Base-by-base conservation (phyloP, 2,113 vertebrate genomes). In the Procapra przewalskii region DNA sequence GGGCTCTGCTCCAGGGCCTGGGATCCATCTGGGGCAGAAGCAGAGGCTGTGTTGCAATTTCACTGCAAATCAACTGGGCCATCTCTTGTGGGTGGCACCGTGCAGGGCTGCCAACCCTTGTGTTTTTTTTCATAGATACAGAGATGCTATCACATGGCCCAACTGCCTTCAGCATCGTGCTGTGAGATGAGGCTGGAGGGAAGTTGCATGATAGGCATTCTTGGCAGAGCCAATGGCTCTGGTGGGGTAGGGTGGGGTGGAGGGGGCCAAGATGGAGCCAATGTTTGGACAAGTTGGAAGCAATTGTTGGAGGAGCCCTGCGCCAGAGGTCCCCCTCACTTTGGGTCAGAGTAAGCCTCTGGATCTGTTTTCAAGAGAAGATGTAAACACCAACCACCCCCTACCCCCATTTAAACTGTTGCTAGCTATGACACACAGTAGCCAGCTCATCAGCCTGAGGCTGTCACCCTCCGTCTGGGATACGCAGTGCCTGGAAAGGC, bases 51-150 rank as follows among this genome's bases (percentile, higher is more conserved):
- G 96, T 85, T 57, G 88, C 94, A 98, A 94, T 86, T 50, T 88
- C 82, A 4, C 60, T 80, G 71, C 48, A 71, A 36, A 98, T 97
- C 98, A 98, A 87, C 90, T 97, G 95, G 98, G 97, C 88, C 98
- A 98, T 97, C 96, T 96, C 90, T 94, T 55, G 94, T 95, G 96
- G 97, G 98, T 84, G 94, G 98, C 67, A 85, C 54, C 0, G n/a
- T 0, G 6, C n/a, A 43, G 36, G 40, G 67, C 77, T 88, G 90
- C 94, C 97, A 95, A n/a, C n/a, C 81, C 85, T 86, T 5, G 8
- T 36, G 55, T 80, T 94, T 48, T 71, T 80, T 92, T 94, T 90
- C 59, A 36, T 31, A 86, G 60, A 91, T 83, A 71, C 3, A 88
- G 48, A 97, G 98, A 98, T 97, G 92, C 21, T 96, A 97, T 97